phyloP scores from a whole-genome alignment of 2,797 vertebrate species.

The Naso thynnoides region DNA sequence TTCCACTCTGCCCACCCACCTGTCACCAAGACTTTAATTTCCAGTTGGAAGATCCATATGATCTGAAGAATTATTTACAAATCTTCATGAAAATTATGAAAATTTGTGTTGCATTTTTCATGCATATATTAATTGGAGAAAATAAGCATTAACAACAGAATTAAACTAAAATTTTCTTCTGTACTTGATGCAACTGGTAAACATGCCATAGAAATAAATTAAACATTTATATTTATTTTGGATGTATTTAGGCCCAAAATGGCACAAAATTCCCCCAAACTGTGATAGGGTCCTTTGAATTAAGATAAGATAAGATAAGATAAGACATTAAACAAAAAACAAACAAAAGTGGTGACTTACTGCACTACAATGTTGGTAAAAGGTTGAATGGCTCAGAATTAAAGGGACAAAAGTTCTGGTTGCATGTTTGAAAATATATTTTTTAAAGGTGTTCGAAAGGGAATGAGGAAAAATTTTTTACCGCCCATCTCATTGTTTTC shows the following conservation, averaged over 20 bases:
- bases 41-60: constrained; percentile 39
- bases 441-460: not conserved
- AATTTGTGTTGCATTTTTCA: constrained; percentile 23
- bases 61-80: constrained; percentile 68
- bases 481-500: not conserved
- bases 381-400: too few relatives aligned
- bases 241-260: too few relatives aligned
- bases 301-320: too few relatives aligned
- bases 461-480: constrained; percentile 13
- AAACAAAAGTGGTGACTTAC: too few relatives aligned
- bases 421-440: not conserved
- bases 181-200: too few relatives aligned
- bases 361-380: too few relatives aligned
- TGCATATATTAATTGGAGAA: not conserved
- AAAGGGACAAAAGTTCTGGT: too few relatives aligned
- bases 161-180: not conserved
- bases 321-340: too few relatives aligned
- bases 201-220: too few relatives aligned
- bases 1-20: constrained; percentile 31
- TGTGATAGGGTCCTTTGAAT: too few relatives aligned
- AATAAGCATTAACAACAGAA: not conserved
- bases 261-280: too few relatives aligned
- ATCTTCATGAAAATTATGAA: constrained; percentile 57
- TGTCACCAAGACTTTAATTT: constrained; percentile 46
- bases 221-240: too few relatives aligned